A percentile compares a stretch with the other conserved stretches of the same genome.
phyloP scores from a whole-genome alignment of 1,140 invertebrate genomes.

The Onthophagus taurus region DNA sequence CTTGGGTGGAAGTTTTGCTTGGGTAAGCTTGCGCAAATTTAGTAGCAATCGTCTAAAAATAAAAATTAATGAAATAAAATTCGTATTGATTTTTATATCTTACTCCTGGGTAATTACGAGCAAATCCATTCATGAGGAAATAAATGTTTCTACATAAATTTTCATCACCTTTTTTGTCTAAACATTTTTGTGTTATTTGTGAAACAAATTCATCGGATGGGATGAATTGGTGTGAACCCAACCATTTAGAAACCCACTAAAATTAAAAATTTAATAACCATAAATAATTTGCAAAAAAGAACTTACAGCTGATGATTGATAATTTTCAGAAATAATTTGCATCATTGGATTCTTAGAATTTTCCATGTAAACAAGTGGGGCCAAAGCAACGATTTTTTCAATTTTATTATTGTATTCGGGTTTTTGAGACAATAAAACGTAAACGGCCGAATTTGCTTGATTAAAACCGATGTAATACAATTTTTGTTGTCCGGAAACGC shows the following conservation, averaged over 20 bases:
- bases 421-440: slow-evolving; percentile 47
- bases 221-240: too few species aligned
- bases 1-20: slow-evolving; percentile 3
- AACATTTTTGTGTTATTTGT: too few species aligned
- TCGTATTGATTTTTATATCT: too few species aligned
- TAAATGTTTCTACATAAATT: too few species aligned
- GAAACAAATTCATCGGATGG: too few species aligned
- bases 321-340: slow-evolving; percentile 13
- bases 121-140: too few species aligned
- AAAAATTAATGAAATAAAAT: too few species aligned
- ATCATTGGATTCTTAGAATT: slow-evolving; percentile 16
- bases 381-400: slow-evolving; percentile 36
- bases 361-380: slow-evolving; percentile 38
- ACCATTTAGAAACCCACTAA: too few species aligned
- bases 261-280: background rate
- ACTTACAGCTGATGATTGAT: slow-evolving; percentile 18
- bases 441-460: slow-evolving; percentile 52
- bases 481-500: slow-evolving; percentile 41
- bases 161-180: too few species aligned
- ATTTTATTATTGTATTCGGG: slow-evolving; percentile 49
- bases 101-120: too few species aligned
- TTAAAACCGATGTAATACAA: slow-evolving; percentile 50
- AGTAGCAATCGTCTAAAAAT: too few species aligned
- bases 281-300: background rate
- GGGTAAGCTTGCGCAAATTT: too few species aligned